These are phyloP conservation scores for Graphium colonna DNA, from an alignment of 2,888 invertebrate species.

Conservation along the genomic window DNA sequence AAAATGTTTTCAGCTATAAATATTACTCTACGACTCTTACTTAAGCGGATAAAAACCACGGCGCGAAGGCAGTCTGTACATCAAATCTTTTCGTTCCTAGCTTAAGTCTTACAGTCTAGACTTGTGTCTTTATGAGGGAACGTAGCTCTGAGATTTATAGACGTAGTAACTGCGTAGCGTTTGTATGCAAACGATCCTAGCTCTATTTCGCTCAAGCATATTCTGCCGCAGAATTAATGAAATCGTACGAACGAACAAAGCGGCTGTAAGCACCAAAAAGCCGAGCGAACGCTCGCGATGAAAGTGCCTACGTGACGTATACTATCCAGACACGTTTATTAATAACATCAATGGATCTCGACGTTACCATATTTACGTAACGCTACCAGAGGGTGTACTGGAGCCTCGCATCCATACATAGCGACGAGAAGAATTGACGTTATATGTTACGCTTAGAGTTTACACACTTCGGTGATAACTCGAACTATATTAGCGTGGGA, in stretches of 20 bases:
- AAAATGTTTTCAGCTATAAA: neutral
- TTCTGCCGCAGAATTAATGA: constrained; percentile 6
- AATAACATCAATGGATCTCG: constrained; percentile 24
- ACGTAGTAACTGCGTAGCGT: neutral
- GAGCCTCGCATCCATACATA: neutral
- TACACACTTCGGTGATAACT: neutral
- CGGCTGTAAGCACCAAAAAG: neutral
- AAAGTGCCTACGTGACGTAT: constrained; percentile 20
- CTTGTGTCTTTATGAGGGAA: constrained; percentile 22
- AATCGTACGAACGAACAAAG: constrained; percentile 5
- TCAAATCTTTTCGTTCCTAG: too few species aligned
- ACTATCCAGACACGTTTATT: constrained; percentile 23
- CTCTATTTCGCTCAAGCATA: constrained; percentile 1
- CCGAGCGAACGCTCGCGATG: constrained; percentile 8
- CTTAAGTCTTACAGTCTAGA: constrained; percentile 35
- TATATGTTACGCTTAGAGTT: neutral
- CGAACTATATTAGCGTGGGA: neutral
- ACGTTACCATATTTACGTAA: constrained; percentile 19
- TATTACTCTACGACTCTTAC: neutral
- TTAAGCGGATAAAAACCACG: too few species aligned
- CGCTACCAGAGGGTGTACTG: constrained; percentile 4
- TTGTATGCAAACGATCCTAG: constrained; percentile 7
- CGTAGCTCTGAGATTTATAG: neutral
- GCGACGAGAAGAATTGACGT: neutral
- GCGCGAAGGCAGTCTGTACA: neutral